Evolutionary conservation across 2,888 invertebrate species (phyloP).

Genomic region (Drosophila suboccidentalis): DNA sequence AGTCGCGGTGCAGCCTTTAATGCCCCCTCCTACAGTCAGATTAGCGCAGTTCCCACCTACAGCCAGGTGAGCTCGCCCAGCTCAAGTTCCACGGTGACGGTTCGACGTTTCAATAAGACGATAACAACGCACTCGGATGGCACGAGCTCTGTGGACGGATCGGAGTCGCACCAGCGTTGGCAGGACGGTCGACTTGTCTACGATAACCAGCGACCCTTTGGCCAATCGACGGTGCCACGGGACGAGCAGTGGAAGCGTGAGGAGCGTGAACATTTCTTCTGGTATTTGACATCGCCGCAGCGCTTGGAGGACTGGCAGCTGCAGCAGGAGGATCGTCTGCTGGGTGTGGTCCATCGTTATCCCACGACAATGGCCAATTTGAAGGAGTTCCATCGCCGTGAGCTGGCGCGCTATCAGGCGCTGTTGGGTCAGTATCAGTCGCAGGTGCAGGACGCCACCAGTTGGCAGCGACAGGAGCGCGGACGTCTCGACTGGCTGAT

Average conservation of each 20-base stretch:
- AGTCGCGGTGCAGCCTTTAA: constrained; percentile 28
- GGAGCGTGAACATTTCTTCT: constrained; percentile 84
- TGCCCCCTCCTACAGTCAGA: constrained; percentile 25
- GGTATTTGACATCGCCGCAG: constrained; percentile 77
- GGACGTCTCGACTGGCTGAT: constrained; percentile 84
- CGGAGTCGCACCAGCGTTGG: constrained; percentile 82
- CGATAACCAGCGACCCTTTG: constrained; percentile 80
- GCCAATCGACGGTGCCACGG: constrained; percentile 69
- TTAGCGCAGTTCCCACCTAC: constrained; percentile 20
- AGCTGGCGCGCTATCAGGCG: constrained; percentile 76
- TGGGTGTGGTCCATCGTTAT: constrained; percentile 76
- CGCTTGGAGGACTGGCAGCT: constrained; percentile 82
- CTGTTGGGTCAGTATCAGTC: constrained; percentile 78
- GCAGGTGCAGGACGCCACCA: constrained; percentile 67
- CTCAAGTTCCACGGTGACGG: constrained; percentile 68
- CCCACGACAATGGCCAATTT: constrained; percentile 76
- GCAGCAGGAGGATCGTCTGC: constrained; percentile 83
- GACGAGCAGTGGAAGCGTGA: constrained; percentile 84
- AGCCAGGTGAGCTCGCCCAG: constrained; percentile 28
- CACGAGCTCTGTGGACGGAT: constrained; percentile 76
- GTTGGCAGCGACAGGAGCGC: constrained; percentile 82
- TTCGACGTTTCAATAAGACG: constrained; percentile 79
- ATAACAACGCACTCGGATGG: constrained; percentile 79
- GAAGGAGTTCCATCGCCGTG: constrained; percentile 82
- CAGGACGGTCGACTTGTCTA: constrained; percentile 82